These are phyloP conservation scores for Pristionchus exspectatus DNA, from an alignment of 2,888 invertebrate species.

Conservation along the genomic window DNA sequence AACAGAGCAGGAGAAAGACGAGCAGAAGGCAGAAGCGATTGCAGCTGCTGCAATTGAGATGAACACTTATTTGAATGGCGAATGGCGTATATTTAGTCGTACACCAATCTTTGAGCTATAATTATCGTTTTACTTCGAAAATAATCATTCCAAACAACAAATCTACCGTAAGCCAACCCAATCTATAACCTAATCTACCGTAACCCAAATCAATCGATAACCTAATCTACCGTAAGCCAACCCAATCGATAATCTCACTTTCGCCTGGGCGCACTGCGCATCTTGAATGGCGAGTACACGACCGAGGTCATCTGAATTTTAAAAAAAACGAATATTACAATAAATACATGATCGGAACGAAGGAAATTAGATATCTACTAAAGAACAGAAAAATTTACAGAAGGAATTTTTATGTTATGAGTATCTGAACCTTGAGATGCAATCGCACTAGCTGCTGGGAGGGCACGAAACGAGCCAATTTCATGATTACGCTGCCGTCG, in stretches of 20 bases:
- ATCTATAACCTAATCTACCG: too few relatives aligned
- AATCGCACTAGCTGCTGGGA: background rate
- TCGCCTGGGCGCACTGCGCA: background rate
- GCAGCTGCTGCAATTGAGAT: background rate
- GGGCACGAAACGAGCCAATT: background rate
- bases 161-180: too few relatives aligned
- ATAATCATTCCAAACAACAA: too few relatives aligned
- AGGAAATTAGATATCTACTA: too few relatives aligned
- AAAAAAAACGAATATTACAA: background rate
- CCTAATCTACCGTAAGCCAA: background rate
- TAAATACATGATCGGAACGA: too few relatives aligned
- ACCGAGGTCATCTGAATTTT: conserved; percentile 11
- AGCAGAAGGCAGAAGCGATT: conserved; percentile 11
- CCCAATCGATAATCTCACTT: background rate
- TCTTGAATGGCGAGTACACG: background rate
- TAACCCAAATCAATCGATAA: background rate
- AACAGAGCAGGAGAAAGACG: conserved; percentile 9
- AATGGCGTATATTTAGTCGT: too few relatives aligned
- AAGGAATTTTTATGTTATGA: too few relatives aligned
- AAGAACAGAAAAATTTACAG: too few relatives aligned
- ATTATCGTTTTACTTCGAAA: too few relatives aligned
- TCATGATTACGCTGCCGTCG: background rate
- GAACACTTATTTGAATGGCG: too few relatives aligned
- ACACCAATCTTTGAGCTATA: too few relatives aligned
- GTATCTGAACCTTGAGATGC: background rate